Conservation (phyloP, 1,140 invertebrate species). For the Hormaphis cornu region DNA sequence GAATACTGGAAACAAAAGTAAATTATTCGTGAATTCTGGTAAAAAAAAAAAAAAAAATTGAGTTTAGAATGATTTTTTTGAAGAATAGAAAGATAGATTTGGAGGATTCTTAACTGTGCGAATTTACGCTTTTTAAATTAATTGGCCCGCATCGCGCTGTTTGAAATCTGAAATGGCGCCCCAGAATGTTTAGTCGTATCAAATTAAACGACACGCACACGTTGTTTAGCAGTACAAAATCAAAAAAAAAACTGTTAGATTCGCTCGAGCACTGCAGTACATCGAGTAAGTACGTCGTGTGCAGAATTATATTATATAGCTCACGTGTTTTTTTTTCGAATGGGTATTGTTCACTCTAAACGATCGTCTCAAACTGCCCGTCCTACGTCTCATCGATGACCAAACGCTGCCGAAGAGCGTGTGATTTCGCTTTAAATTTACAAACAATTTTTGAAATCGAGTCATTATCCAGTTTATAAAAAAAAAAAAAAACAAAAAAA, state of each 20-base stretch:
- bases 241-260: neutral
- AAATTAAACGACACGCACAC: neutral
- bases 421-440: slow-evolving; percentile 75
- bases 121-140: too few species aligned
- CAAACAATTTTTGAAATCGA: neutral
- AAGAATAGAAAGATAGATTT: too few species aligned
- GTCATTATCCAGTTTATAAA: neutral
- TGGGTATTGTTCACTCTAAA: slow-evolving; percentile 29
- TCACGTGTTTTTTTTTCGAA: slow-evolving; percentile 28
- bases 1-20: too few species aligned
- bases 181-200: too few species aligned
- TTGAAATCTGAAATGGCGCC: too few species aligned
- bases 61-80: too few species aligned
- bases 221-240: neutral
- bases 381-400: slow-evolving; percentile 72
- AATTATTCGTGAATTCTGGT: too few species aligned
- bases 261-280: neutral
- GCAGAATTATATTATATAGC: too few species aligned
- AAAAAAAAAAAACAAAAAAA: neutral
- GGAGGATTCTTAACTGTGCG: too few species aligned
- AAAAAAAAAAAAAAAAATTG: too few species aligned
- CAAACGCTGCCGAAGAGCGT: slow-evolving; percentile 90
- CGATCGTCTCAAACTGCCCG: slow-evolving; percentile 45
- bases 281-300: neutral
- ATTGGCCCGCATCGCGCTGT: too few species aligned